Evolutionary conservation across 2,888 invertebrate species (phyloP), one percentile per base, ranked within the genome.

Genomic region (Hydropsyche betteni): DNA sequence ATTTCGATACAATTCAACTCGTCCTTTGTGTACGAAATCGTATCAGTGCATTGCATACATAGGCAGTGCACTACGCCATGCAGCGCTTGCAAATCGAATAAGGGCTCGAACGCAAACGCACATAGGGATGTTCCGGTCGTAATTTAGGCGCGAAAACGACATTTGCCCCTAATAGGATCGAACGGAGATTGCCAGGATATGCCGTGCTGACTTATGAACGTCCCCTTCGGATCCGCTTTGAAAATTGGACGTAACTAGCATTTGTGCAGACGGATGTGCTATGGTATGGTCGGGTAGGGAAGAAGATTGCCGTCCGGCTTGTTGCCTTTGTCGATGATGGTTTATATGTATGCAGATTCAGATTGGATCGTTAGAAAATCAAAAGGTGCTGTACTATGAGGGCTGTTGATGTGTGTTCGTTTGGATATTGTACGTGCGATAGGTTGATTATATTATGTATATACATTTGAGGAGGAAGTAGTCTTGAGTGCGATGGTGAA

Each of bases 141-240:
- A 76, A 76, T 76, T 73, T 61, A 58, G 76, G 53, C 61, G n/a
- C 50, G 61, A 24, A 24, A 76, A 76, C 68, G 69, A 64, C 53
- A 73, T 76, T 76, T 44, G 44, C 6, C 69, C 38, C 76, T 76
- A 74, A 76, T 69, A 69, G 74, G 74, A 76, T 76, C 74, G 51
- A 76, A 50, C 74, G 76, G 76, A 76, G 76, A 76, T 76, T 76
- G 75, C 75, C 72, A 72, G 72, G 72, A 72, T 72, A 72, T 61
- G 58, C 72, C 36, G 16, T 7, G 72, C 72, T 72, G 72, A 72
- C 72, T 72, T 72, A 72, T 58, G 72, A 72, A 61, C 16, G 51
- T 58, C 12, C 55, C 61, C 36, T 72, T 55, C 58, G 55, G 44
- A 58, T 72, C 55, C 16, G 72, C 34, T 55, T 72, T 72, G 72